phyloP scores from a whole-genome alignment of 2,888 invertebrate genomes.

The Argyresthia albistria region DNA sequence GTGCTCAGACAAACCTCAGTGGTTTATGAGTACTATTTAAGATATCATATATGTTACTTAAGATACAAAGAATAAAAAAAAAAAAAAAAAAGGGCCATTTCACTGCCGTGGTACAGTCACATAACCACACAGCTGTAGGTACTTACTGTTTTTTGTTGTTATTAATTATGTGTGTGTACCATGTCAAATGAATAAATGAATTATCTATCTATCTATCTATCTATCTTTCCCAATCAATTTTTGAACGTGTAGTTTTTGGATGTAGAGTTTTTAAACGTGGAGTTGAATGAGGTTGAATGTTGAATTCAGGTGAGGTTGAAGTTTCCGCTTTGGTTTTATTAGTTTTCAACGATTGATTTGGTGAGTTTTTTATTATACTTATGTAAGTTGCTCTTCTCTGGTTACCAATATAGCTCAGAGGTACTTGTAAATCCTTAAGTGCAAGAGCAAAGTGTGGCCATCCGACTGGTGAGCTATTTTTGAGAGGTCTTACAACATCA shows the following conservation, averaged over 20 bases:
- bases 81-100: too few relatives aligned
- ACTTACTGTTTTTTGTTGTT: too few relatives aligned
- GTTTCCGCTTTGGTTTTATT: not conserved
- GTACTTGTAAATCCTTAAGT: constrained; percentile 16
- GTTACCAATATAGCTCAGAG: constrained; percentile 18
- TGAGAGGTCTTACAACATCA: constrained; percentile 18
- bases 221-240: constrained; percentile 21
- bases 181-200: too few relatives aligned
- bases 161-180: too few relatives aligned
- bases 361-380: not conserved
- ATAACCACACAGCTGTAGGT: too few relatives aligned
- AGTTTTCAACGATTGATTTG: not conserved
- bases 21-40: too few relatives aligned
- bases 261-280: not conserved
- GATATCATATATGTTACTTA: too few relatives aligned
- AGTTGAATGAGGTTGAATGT: not conserved
- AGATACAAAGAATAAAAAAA: too few relatives aligned
- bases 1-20: too few relatives aligned
- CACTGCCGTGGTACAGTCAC: too few relatives aligned
- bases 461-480: constrained; percentile 17
- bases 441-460: constrained; percentile 17
- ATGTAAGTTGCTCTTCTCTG: constrained; percentile 13
- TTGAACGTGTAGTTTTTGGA: constrained; percentile 11
- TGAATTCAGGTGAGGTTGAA: not conserved
- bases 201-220: too few relatives aligned